Base-by-base conservation (phyloP, 2,113 vertebrate genomes). In the Dasypus novemcinctus region DNA sequence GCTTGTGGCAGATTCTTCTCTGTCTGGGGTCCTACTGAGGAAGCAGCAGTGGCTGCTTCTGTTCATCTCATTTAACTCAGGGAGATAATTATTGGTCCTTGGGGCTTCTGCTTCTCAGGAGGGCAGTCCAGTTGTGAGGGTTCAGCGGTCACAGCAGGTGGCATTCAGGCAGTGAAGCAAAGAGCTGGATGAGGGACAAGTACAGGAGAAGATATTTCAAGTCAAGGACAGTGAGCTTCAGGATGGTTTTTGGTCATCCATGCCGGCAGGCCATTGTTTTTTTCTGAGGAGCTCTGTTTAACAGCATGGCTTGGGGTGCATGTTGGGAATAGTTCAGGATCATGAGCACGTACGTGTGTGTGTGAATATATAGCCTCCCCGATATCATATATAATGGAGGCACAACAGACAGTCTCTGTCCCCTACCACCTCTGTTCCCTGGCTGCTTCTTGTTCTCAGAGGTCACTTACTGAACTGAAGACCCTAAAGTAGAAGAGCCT, bases 61-160 rank as follows among this genome's bases (percentile, higher is more conserved):
- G 96, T 92, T 89, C 85, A 90, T 81, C 94, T 95, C 8, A 12
- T 27, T 97, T 96, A 96, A 95, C 43, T 66, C 80, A 68, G 59
- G 81, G 91, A 96, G 29, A 29, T 96, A 96, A 97, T 95, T 93
- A 91, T 84, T 91, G 76, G 33, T 79, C 69, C 68, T 71, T 75
- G 91, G 78, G 95, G 79, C 61, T 86, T 74, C 75, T 57, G 25
- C 36, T 95, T 81, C 43, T 86, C 38, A 61, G 31, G 75, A 97
- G 72, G 92, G 96, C 31, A 95, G 86, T 76, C 96, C 94, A 88
- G 97, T 95, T 95, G 76, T 91, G 90, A 68, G 57, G 54, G 4
- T 1, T 36, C 57, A 72, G 91, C 89, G 92, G 94, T 88, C 97
- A 90, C 63, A 87, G 92, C 69, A 87, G 52, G 92, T 43, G 36